phyloP scores from a whole-genome alignment of 2,888 invertebrate genomes.

The Laothoe populi region DNA sequence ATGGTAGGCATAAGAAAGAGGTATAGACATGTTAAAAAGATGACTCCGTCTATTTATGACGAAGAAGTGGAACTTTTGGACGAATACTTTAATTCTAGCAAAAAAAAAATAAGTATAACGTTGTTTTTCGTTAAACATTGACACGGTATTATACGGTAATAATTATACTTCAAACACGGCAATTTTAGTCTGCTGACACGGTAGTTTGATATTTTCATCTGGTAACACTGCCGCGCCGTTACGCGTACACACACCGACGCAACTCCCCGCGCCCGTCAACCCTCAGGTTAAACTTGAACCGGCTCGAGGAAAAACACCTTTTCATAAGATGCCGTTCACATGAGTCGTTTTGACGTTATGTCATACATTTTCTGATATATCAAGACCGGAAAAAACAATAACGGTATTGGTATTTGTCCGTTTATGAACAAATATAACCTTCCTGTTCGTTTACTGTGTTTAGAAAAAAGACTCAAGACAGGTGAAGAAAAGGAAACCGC shows the following conservation, averaged over 20 bases:
- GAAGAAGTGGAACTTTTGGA: no score
- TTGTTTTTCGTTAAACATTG: no score
- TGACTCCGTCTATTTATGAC: no score
- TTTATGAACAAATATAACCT: slow-evolving; percentile 2
- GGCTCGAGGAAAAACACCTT: slow-evolving; percentile 36
- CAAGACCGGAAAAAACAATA: slow-evolving; percentile 41
- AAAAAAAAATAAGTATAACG: no score
- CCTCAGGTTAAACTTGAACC: slow-evolving; percentile 58
- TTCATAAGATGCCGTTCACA: slow-evolving; percentile 29
- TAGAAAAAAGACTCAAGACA: neutral
- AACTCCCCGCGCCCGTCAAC: slow-evolving; percentile 38
- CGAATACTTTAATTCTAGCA: no score
- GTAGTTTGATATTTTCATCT: no score
- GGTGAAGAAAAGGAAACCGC: neutral
- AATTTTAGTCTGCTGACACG: no score
- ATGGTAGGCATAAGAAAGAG: no score
- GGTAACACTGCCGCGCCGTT: no score
- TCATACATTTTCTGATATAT: slow-evolving; percentile 35
- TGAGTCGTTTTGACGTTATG: slow-evolving; percentile 31
- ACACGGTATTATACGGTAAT: no score
- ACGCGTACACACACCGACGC: slow-evolving; percentile 16
- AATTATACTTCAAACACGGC: no score
- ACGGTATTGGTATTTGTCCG: slow-evolving; percentile 31
- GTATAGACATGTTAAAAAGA: no score
- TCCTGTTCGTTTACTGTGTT: neutral